Percentiles rank a stretch among this genome's conserved stretches.
Conservation (phyloP, 2,113 vertebrate genomes). For the Microcebus jonahi region DNA sequence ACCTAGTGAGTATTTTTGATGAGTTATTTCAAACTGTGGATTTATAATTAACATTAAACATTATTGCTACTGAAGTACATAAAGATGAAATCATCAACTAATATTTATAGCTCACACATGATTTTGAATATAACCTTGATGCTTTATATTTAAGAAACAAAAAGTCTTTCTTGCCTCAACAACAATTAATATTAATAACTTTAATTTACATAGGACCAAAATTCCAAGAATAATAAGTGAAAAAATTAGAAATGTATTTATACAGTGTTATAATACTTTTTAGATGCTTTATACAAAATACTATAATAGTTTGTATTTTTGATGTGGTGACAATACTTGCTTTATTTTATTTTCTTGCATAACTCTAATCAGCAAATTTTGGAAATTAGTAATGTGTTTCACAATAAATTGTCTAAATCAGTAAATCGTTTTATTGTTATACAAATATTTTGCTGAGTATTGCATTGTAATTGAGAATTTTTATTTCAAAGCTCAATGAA, state of each 20-base stretch:
- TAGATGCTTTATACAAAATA: too few species aligned
- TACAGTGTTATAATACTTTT: not conserved
- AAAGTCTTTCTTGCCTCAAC: not conserved
- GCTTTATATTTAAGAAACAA: not conserved
- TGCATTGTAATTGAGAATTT: not conserved
- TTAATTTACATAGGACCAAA: not conserved
- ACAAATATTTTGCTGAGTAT: not conserved
- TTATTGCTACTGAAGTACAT: not conserved
- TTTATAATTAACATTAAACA: slow-evolving; percentile 24
- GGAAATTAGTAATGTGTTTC: not conserved
- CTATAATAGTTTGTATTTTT: not conserved
- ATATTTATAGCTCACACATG: not conserved
- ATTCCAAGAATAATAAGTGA: not conserved
- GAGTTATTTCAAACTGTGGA: not conserved
- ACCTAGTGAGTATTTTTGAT: slow-evolving; percentile 7
- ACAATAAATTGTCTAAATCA: not conserved
- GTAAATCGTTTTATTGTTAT: not conserved
- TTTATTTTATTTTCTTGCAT: not conserved
- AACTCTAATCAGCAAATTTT: not conserved
- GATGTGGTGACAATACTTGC: not conserved
- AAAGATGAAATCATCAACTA: not conserved
- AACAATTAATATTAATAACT: not conserved
- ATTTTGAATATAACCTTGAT: not conserved
- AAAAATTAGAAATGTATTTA: not conserved
- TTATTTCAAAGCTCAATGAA: not conserved